Evolutionary conservation across 2,113 vertebrate species (phyloP).

Genomic region (Microcebus griseorufus): DNA sequence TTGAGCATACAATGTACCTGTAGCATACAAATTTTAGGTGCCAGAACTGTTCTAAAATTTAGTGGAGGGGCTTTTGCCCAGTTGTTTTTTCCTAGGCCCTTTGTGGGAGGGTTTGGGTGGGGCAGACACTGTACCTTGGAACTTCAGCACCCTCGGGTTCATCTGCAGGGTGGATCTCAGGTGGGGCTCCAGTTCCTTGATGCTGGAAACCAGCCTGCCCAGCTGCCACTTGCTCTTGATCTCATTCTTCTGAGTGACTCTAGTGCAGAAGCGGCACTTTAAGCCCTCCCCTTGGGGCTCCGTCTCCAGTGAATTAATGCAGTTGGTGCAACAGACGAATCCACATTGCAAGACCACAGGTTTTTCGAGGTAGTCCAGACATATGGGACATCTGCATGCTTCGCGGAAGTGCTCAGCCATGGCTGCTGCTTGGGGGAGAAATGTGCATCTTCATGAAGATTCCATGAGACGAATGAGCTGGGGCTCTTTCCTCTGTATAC

Average conservation of each 20-base stretch:
- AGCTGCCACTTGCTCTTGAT: fast-evolving
- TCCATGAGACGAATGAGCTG: neutral
- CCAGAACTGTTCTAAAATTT: neutral
- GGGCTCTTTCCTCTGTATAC: neutral
- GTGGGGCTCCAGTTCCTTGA: neutral
- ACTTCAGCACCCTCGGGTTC: neutral
- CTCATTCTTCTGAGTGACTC: neutral
- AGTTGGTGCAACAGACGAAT: neutral
- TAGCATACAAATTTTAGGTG: neutral
- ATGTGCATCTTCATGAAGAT: neutral
- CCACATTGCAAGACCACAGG: neutral
- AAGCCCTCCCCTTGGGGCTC: fast-evolving
- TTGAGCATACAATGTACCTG: too few relatives aligned
- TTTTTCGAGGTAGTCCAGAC: neutral
- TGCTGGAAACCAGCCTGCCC: neutral
- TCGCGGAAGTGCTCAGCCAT: neutral
- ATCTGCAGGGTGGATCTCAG: too few relatives aligned
- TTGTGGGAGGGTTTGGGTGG: neutral
- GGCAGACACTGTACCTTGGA: neutral
- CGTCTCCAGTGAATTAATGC: fast-evolving
- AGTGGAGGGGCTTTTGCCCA: neutral
- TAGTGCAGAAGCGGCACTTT: neutral
- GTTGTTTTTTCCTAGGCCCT: neutral
- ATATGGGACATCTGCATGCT: fast-evolving
- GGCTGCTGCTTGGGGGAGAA: neutral